Evolutionary conservation across 1,140 invertebrate genomes (phyloP).

Genomic region (Sesamia nonagrioides): DNA sequence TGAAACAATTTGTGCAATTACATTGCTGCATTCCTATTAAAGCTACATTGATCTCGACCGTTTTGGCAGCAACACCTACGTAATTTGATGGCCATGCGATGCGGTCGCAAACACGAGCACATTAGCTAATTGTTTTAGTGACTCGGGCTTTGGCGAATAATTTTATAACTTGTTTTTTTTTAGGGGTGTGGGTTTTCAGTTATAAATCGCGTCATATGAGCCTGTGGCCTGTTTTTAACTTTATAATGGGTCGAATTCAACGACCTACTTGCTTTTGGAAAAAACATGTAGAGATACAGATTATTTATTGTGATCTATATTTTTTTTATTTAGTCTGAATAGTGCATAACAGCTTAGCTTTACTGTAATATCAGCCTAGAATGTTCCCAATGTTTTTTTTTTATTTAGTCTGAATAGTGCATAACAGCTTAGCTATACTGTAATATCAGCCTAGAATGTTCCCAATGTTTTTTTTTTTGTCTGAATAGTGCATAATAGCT

Average conservation of each 20-base stretch:
- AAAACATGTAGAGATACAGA: not conserved
- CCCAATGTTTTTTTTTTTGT: too few species aligned
- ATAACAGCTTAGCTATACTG: too few species aligned
- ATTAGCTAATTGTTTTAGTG: conserved; percentile 20
- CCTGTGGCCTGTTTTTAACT: not conserved
- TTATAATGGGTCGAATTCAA: too few species aligned
- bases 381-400: too few species aligned
- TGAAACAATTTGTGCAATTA: conserved; percentile 12
- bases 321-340: too few species aligned
- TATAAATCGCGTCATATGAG: not conserved
- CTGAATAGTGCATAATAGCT: too few species aligned
- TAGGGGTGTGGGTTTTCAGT: not conserved
- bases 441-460: too few species aligned
- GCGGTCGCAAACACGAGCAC: conserved; percentile 12
- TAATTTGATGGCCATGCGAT: conserved; percentile 16
- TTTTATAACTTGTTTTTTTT: not conserved
- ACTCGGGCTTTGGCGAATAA: conserved; percentile 18
- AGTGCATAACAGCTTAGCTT: too few species aligned
- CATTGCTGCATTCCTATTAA: conserved; percentile 11
- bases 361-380: too few species aligned
- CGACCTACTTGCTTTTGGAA: too few species aligned
- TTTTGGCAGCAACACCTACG: conserved; percentile 31
- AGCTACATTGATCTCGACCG: conserved; percentile 16
- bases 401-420: too few species aligned
- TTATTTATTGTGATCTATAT: not conserved